Base-by-base conservation (phyloP, 1,140 invertebrate genomes). In the Pachyrhynchus sulphureomaculatus region DNA sequence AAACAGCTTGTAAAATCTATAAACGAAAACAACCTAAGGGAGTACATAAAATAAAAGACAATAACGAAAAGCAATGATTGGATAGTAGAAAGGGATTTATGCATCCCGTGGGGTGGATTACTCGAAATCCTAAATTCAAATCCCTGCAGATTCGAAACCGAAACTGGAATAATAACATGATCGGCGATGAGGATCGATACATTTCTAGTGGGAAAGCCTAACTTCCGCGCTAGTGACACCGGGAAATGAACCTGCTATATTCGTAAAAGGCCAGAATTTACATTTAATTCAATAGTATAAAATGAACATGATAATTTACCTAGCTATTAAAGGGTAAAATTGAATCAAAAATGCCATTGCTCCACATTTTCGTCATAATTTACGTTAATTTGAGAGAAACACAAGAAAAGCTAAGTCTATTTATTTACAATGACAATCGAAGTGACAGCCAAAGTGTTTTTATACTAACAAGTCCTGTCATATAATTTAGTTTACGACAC, bases 121-220 rank as follows among this genome's bases (percentile, higher is more conserved):
- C 36, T 21, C 34, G 21, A 62, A 62, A 62, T 62, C 59, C 51
- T 41, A 33, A 39, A 54, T 54, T 54, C 49, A 36, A 58, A 58
- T 58, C 56, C 56, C 44, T 10, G 33, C 55, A 45, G 56, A 62
- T 51, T 41, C 29, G 49, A 45, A 62, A 55, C 49, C 59, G 59
- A 62, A 62, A 62, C 59, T 62, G 59, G 59, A 62, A 62, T 62
- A 62, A 62, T 62, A 62, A 54, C 59, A 37, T 62, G 32, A 48
- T 51, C 45, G 45, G 57, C 20, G 12, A 41, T 9, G 20, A 23
- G 37, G 59, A 54, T 62, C 59, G 59, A 62, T 62, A 54, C 59
- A 45, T 62, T 54, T 54, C 49, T 34, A 54, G 33, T 26, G 42
- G 13, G 32, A 48, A 55, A 36, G 48, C 37, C 47, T 60, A 54